These are phyloP conservation scores for Condylostylus longicornis DNA, from an alignment of 1,140 invertebrate species.

Conservation along the genomic window DNA sequence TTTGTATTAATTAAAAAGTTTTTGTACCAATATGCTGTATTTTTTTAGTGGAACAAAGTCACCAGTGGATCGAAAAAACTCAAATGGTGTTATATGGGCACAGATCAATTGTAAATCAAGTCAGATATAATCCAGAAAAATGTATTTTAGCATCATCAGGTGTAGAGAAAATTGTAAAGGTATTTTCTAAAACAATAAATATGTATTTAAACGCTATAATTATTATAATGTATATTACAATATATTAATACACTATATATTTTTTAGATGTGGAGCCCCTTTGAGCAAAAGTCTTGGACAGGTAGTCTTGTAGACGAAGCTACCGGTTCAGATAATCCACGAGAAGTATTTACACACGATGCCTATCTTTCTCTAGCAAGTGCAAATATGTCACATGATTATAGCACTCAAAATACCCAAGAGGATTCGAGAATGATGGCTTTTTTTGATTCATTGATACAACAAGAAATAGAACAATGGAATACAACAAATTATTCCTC, in stretches of 20 bases:
- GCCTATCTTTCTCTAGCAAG: slow-evolving; percentile 73
- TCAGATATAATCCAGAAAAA: slow-evolving; percentile 72
- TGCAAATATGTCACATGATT: slow-evolving; percentile 60
- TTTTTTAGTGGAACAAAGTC: slow-evolving; percentile 23
- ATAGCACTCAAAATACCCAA: slow-evolving; percentile 64
- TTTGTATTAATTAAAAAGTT: slow-evolving; percentile 1
- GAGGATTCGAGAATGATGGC: slow-evolving; percentile 93
- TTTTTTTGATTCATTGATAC: slow-evolving; percentile 86
- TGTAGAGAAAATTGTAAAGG: slow-evolving; percentile 90
- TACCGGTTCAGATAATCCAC: slow-evolving; percentile 46
- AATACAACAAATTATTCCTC: slow-evolving; percentile 33
- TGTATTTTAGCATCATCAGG: slow-evolving; percentile 83
- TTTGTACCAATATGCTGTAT: slow-evolving; percentile 8
- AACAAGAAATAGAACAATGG: slow-evolving; percentile 73
- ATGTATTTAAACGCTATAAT: not conserved
- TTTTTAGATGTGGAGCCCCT: slow-evolving; percentile 59
- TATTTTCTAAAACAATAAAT: slow-evolving; percentile 12
- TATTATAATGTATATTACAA: slow-evolving; percentile 1
- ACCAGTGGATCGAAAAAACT: slow-evolving; percentile 46
- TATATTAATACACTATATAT: not conserved
- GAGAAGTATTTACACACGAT: slow-evolving; percentile 69
- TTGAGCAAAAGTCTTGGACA: slow-evolving; percentile 44
- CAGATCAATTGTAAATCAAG: slow-evolving; percentile 91
- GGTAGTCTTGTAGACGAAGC: slow-evolving; percentile 40
- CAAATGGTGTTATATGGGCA: slow-evolving; percentile 78